Percentiles rank a stretch among this genome's conserved stretches.
phyloP scores from a whole-genome alignment of 2,888 invertebrate species.

The Hirtodrosophila histrioides region DNA sequence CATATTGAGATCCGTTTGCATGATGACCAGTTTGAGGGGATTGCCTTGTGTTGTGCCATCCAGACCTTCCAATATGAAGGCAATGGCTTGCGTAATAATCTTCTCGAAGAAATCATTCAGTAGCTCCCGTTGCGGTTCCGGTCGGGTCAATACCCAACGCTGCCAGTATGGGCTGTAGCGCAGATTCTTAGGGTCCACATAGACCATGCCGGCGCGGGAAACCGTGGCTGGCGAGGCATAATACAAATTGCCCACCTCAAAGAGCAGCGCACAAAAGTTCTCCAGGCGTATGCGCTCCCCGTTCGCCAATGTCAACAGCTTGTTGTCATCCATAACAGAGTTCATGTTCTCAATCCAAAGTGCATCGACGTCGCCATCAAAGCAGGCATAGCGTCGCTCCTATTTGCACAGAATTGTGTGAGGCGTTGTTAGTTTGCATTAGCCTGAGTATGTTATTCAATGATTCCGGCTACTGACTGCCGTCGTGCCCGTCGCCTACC shows the following conservation, averaged over 20 bases:
- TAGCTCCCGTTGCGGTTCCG: constrained; percentile 85
- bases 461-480: constrained; percentile 31
- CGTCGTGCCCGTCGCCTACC: neutral
- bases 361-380: constrained; percentile 97
- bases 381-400: constrained; percentile 93
- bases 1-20: constrained; percentile 94
- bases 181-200: constrained; percentile 95
- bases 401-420: constrained; percentile 71
- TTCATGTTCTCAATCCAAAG: constrained; percentile 99
- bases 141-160: constrained; percentile 89
- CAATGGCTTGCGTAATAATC: constrained; percentile 89
- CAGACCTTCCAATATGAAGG: constrained; percentile 90
- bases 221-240: constrained; percentile 97
- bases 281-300: constrained; percentile 94
- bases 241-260: constrained; percentile 95
- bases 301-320: constrained; percentile 94
- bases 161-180: constrained; percentile 95
- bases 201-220: constrained; percentile 97
- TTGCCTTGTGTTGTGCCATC: constrained; percentile 89
- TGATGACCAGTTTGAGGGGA: constrained; percentile 92
- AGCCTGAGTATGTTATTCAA: constrained; percentile 76
- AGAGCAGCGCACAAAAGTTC: constrained; percentile 92
- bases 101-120: constrained; percentile 88
- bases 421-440: constrained; percentile 69
- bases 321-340: constrained; percentile 98